Base-by-base conservation (phyloP, 1,140 invertebrate genomes). In the Bicyclus anynana region DNA sequence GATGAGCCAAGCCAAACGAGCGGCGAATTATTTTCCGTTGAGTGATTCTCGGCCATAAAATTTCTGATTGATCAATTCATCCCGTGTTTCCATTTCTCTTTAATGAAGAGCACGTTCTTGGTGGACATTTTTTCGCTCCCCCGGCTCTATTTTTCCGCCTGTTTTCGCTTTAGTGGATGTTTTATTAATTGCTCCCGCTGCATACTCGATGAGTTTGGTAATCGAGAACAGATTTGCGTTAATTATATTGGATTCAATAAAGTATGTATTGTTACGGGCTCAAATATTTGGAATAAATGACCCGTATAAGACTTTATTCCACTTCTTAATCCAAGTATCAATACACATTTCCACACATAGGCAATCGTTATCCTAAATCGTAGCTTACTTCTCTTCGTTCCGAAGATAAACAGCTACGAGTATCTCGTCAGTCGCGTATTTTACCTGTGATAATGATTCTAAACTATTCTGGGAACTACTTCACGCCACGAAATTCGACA, bases 1-100 rank as follows among this genome's bases (percentile, higher is more conserved):
- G 80, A 86, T 84, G 83, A 84, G 78, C 77, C 80, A 61, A 73
- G 71, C 69, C 80, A 72, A 83, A 83, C 69, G 80, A 74, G 71
- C 73, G 61, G 63, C 68, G 80, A 85, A 87, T 87, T 83, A 87
- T 87, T 87, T 84, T 84, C 80, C 82, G 79, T 81, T 87, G 80
- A 84, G 81, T 87, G 84, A 87, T 87, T 87, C 79, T 69, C 55
- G 75, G 64, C 80, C 82, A 87, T 87, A 87, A 85, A 87, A 85
- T 77, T 84, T 84, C 75, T 85, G 82, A 85, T 87, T 87, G 84
- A 87, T 87, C 84, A 87, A 87, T 87, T 85, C 84, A 84, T 87
- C 72, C 77, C 72, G 69, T 77, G 79, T 84, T 84, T 71, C 79
- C 72, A 79, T 83, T 74, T 69, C 74, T 65, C 56, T 66, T 69